These are phyloP conservation scores for Typhlichthys subterraneus DNA, from an alignment of 2,797 vertebrate genomes.

Conservation along the genomic window DNA sequence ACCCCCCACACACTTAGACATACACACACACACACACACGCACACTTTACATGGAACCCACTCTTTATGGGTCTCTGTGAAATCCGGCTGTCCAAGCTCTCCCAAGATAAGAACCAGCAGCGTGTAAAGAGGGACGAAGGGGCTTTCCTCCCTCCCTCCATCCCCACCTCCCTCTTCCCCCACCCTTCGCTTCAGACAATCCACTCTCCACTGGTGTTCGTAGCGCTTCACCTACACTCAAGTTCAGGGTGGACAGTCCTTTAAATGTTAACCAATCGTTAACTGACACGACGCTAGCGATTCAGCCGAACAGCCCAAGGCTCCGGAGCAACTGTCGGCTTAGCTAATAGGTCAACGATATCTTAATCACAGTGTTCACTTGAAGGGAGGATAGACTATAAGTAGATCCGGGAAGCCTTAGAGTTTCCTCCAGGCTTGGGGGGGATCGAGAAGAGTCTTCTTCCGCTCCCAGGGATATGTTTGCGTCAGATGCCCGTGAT, in stretches of 20 bases:
- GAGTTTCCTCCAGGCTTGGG: conserved; percentile 10
- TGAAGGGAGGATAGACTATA: conserved; percentile 1
- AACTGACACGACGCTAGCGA: not conserved
- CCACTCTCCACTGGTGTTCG: not conserved
- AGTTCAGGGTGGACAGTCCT: not conserved
- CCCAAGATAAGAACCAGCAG: conserved; percentile 26
- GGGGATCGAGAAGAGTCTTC: conserved; percentile 17
- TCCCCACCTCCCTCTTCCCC: not conserved
- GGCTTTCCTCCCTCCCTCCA: not conserved
- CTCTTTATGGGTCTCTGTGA: conserved; percentile 36
- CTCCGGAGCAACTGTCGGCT: not conserved
- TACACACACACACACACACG: conserved; percentile 9
- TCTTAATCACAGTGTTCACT: conserved; percentile 8
- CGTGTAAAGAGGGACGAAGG: conserved; percentile 31
- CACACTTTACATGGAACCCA: not conserved
- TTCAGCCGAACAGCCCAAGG: too few relatives aligned
- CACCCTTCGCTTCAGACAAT: too few relatives aligned
- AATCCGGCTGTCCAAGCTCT: conserved; percentile 47
- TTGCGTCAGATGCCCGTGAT: conserved; percentile 9
- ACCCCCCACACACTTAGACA: conserved; percentile 1
- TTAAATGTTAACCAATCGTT: not conserved
- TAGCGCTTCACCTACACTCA: not conserved
- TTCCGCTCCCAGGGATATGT: conserved; percentile 7
- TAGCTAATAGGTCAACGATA: not conserved
- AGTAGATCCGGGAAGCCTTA: conserved; percentile 9